Conservation (phyloP, 2,888 invertebrate species). For the Oscheius sp. region DNA sequence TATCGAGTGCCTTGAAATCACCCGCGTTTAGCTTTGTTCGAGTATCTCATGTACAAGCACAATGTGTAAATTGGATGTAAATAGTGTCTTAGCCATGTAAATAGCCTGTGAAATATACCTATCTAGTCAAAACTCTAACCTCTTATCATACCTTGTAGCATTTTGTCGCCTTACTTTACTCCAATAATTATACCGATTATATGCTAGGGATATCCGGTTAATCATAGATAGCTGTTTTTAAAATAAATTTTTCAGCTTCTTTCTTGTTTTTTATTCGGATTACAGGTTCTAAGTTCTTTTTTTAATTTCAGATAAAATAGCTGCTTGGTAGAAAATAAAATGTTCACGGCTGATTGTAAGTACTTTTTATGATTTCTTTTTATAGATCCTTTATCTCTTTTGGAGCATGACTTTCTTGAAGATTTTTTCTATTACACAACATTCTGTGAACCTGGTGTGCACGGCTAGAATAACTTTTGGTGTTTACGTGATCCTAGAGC, state of each 20-base stretch:
- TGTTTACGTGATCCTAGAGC: constrained; percentile 13
- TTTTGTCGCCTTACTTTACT: not conserved
- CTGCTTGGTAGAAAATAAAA: no score
- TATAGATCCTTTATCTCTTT: no score
- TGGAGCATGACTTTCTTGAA: no score
- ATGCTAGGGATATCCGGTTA: not conserved
- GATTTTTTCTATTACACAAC: no score
- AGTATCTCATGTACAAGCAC: not conserved
- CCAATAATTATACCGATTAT: not conserved
- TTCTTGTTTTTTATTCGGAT: not conserved
- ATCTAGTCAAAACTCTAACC: no score
- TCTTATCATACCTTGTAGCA: not conserved
- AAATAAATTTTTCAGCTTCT: not conserved
- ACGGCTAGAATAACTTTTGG: not conserved
- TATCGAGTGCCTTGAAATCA: constrained; percentile 22
- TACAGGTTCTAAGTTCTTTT: no score
- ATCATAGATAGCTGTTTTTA: not conserved
- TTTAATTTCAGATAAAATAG: no score
- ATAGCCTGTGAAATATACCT: not conserved
- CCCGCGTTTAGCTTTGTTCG: constrained; percentile 15
- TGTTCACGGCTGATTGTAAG: no score
- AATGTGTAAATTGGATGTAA: constrained; percentile 4
- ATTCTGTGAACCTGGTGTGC: not conserved
- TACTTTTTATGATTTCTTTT: no score
- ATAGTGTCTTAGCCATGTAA: constrained; percentile 6